Base-by-base conservation (phyloP, 1,140 invertebrate species). In the Helicorthomorpha holstii region DNA sequence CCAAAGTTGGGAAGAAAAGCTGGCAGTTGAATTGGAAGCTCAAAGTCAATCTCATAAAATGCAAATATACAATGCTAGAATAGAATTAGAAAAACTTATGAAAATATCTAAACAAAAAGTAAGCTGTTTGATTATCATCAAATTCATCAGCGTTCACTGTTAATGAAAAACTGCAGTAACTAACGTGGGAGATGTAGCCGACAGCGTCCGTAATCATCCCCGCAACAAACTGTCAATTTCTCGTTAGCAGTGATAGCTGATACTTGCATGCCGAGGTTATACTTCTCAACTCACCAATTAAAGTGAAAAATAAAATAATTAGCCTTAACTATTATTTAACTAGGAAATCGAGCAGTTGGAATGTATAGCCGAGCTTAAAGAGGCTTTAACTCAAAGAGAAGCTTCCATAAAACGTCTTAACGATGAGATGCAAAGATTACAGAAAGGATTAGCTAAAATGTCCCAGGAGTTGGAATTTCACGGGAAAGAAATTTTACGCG, bases 11-110 rank as follows among this genome's bases (percentile, higher is more conserved):
- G 16, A 7, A 7, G 29, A 34, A 16, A 34, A 34, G 16, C 16
- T 34, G 16, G 7, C 7, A 34, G 16, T 16, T 34, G 29, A 7
- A 7, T 34, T 34, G 25, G 44, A 46, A 7, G 25, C 19, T 22
- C 44, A 46, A 46, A 46, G 19, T 25, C 44, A 46, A 25, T 22
- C 19, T 10, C 44, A 46, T 22, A 46, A 46, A 46, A 25, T 7
- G 7, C 44, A 46, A 19, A 22, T 46, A 7, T 25, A 10, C 4
- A 46, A 4, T 12, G 44, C 44, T 21, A 46, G 44, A 22, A 46
- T 46, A 46, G 44, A 46, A 25, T 46, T 46, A 19, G 44, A 46
- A 46, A 46, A 46, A 46, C 7, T 22, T 7, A 46, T 46, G 44
- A 19, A 46, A 46, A 4, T 46, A 22, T 7, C 44, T 22, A 46